A percentile compares a stretch with the other conserved stretches of the same genome.
phyloP scores from a whole-genome alignment of 2,113 vertebrate genomes.

The Amphiprion percula region DNA sequence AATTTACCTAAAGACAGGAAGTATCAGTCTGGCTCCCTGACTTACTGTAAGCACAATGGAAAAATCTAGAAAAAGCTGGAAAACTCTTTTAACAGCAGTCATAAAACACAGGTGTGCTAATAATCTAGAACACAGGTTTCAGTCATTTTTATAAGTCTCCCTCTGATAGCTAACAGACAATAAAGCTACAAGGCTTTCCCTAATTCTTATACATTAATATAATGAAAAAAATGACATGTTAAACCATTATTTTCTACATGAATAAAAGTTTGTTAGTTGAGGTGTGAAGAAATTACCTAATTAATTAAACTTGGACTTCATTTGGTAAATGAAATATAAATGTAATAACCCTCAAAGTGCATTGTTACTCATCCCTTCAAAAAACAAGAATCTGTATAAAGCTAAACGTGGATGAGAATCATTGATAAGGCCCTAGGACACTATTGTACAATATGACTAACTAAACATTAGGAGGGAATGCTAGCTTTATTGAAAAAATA shows the following conservation, averaged over 20 bases:
- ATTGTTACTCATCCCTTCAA: no score
- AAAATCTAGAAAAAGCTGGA: not conserved
- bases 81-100: not conserved
- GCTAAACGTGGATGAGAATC: no score
- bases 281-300: not conserved
- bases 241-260: no score
- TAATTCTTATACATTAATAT: not conserved
- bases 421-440: no score
- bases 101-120: not conserved
- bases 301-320: no score
- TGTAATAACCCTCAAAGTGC: no score
- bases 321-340: no score
- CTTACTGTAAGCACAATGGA: not conserved
- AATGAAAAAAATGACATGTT: not conserved
- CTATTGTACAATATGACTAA: no score
- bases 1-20: not conserved
- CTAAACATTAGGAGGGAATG: no score
- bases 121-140: slow-evolving; percentile 11
- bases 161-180: slow-evolving; percentile 8
- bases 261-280: no score
- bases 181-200: not conserved
- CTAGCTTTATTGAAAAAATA: no score
- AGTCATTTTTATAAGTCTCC: not conserved
- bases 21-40: not conserved
- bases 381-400: no score